Evolutionary conservation across 2,888 invertebrate genomes (phyloP), one percentile per base, ranked within the genome.

Genomic region (Caenorhabditis sp.): DNA sequence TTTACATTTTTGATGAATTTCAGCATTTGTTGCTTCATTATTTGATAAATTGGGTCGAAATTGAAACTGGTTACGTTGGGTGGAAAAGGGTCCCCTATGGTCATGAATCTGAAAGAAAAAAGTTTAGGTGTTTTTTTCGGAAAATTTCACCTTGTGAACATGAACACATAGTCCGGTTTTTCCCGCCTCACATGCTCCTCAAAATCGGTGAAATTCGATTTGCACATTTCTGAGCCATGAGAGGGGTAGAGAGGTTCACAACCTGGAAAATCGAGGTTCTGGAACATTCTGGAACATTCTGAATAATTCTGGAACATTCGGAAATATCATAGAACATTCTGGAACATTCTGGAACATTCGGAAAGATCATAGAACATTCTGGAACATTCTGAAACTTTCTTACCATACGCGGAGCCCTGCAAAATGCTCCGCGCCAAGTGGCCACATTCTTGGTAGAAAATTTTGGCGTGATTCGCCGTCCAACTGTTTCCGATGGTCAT

Each of bases 401-500:
- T 31, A 31, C 31, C 31, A 31, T 31, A 31, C 4, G 31, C 31
- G 7, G 31, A 31, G 31, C 31, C 31, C 31, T 31, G 31, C 31
- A 31, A 7, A 31, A 31, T 73, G 35, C 63, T 74, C 44, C 26
- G 51, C 14, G 74, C 63, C 7, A 54, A 24, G 14, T 51, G 16
- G 0, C 63, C 35, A 38, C 74, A 74, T 56, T 74, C 74, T 16
- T 74, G n/a, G 19, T 74, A 19, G 22, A 74, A 74, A 49, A 74
- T n/a, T 3, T 14, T 64, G 0, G 41, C 74, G 19, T 74, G 74
- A 54, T 74, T 74, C 4, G 74, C 74, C 8, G 74, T 28, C 74
- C 74, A 74, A 54, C 74, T 74, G 24, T 74, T 74, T 7, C 74
- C 74, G 6, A 74, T 59, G 4, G 35, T 70, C 26, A 54, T 41